A percentile compares a stretch with the other conserved stretches of the same genome.
phyloP scores from a whole-genome alignment of 1,140 invertebrate genomes.

The Tigriopus japonicus region DNA sequence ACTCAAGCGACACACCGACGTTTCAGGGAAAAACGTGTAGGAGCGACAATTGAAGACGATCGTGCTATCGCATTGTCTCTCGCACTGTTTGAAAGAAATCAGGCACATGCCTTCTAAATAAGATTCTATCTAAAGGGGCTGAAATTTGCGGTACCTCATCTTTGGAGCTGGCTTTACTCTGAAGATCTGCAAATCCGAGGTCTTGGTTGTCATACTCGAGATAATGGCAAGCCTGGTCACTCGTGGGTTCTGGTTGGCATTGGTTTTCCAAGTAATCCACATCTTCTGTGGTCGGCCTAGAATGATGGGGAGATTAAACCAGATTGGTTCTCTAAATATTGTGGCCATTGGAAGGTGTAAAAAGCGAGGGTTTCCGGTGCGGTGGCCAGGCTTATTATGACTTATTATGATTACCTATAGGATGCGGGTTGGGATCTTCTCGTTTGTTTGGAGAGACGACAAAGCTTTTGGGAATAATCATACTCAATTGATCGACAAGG shows the following conservation, averaged over 20 bases:
- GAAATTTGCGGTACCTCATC: conserved; percentile 22
- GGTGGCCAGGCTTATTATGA: conserved; percentile 18
- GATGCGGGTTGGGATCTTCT: conserved; percentile 21
- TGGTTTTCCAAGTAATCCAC: conserved; percentile 29
- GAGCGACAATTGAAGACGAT: conserved; percentile 32
- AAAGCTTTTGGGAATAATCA: conserved; percentile 17
- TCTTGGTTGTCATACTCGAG: conserved; percentile 25
- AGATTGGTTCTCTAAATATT: too few relatives aligned
- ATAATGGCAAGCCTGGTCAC: conserved; percentile 26
- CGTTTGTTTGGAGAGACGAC: conserved; percentile 22
- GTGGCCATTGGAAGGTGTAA: conserved; percentile 10
- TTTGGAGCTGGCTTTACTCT: conserved; percentile 19
- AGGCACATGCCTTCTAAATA: too few relatives aligned
- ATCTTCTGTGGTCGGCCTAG: conserved; percentile 23
- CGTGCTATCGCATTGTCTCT: conserved; percentile 29
- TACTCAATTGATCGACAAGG: conserved; percentile 25
- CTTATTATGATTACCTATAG: conserved; percentile 25
- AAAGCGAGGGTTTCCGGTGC: conserved; percentile 18
- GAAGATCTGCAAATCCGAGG: conserved; percentile 26
- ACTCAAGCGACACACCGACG: conserved; percentile 26
- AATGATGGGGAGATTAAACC: conserved; percentile 22
- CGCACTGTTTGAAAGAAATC: conserved; percentile 26
- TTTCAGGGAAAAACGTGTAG: conserved; percentile 24
- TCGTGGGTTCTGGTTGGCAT: conserved; percentile 19
- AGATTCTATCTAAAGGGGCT: too few relatives aligned